phyloP scores from a whole-genome alignment of 2,888 invertebrate genomes.

The Patella depressa region DNA sequence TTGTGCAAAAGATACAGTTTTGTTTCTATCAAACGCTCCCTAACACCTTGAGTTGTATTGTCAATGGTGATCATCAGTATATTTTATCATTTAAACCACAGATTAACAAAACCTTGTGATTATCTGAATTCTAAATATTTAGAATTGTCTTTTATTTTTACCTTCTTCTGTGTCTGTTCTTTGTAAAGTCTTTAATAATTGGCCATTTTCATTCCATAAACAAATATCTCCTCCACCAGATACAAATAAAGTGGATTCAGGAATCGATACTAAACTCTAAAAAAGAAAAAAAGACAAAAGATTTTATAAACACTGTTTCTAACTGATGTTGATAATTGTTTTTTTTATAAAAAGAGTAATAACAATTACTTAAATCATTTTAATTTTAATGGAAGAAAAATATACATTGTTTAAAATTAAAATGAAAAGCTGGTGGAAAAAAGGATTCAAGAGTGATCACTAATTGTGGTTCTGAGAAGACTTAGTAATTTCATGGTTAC shows the following conservation, averaged over 20 bases:
- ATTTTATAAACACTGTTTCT: neutral
- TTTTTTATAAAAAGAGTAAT: neutral
- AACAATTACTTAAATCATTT: too few relatives aligned
- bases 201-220: conserved; percentile 58
- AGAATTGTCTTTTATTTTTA: neutral
- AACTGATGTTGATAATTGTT: neutral
- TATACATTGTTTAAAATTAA: too few relatives aligned
- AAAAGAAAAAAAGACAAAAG: conserved; percentile 23
- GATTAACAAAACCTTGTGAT: neutral
- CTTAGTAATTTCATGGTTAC: too few relatives aligned
- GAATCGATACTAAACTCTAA: conserved; percentile 54
- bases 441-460: too few relatives aligned
- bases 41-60: too few relatives aligned
- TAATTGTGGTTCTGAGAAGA: too few relatives aligned
- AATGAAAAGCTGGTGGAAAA: too few relatives aligned
- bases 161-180: conserved; percentile 41
- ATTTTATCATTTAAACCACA: conserved; percentile 13
- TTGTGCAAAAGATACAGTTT: too few relatives aligned
- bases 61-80: neutral
- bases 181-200: conserved; percentile 40
- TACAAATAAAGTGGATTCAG: conserved; percentile 52
- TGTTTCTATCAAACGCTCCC: too few relatives aligned
- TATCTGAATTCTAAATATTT: too few relatives aligned
- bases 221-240: conserved; percentile 62
- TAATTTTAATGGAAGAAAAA: too few relatives aligned